Base-by-base conservation (phyloP, 1,140 invertebrate species). In the Drosophila trapezifrons region DNA sequence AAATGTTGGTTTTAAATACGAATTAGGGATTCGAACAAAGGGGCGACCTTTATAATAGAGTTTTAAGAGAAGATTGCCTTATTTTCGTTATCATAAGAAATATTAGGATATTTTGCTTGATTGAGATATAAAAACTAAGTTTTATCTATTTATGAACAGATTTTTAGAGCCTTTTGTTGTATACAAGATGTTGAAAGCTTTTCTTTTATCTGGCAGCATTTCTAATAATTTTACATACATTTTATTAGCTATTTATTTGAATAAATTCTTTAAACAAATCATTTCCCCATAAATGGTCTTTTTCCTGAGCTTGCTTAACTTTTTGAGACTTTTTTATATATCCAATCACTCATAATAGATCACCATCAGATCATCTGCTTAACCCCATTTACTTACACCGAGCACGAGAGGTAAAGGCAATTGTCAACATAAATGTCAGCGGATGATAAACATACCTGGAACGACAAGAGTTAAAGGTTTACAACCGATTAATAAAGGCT, bases 371-470 rank as follows among this genome's bases (percentile, higher is more conserved):
- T 66, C 67, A 71, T 38, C 67, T 69, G 49, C 42, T 70, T 69
- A 69, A 71, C 51, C 42, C 67, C 65, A 71, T 71, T 71, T 71
- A 71, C 67, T 71, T 58, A 71, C 67, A 35, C 51, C 63, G 32
- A 35, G 13, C 13, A 17, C 18, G 17, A 17, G 40, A 22, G 15
- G 25, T 13, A 29, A 56, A 71, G 67, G 15, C 51, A 65, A 75
- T 76, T 76, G 60, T 76, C 67, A 76, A 75, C 52, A 65, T 75
- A 64, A 75, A 76, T 76, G 55, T 60, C 70, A 76, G 55, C 64
- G 27, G 38, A 77, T 62, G 64, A 77, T 77, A 77, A 77, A 77
- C 74, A 77, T 77, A 77, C 75, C 75, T 77, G 75, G 54, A 77
- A 77, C 57, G 75, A 77, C 74, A 77, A 77, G 49, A 77, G 74